phyloP scores from a whole-genome alignment of 35 echinoderm and acorn worm genomes.

The Ptychodera flava region DNA sequence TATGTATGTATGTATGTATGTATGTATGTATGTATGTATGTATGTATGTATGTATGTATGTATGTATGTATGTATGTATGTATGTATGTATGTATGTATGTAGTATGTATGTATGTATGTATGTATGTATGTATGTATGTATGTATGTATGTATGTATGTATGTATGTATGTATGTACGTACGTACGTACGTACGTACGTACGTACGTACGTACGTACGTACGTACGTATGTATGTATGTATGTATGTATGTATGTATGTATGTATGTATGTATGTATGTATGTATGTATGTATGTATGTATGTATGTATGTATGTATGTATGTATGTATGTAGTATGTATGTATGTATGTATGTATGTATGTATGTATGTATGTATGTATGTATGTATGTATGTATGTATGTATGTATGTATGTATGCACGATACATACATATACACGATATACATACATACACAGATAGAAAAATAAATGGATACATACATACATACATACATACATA shows the following conservation, averaged over 20 bases:
- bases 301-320: too few species aligned
- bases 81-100: background rate
- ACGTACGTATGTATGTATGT: background rate
- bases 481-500: too few species aligned
- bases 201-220: background rate
- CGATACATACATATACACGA: too few species aligned
- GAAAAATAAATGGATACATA: too few species aligned
- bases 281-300: slow-evolving; percentile 2
- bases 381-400: too few species aligned
- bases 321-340: too few species aligned
- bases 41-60: slow-evolving; percentile 2
- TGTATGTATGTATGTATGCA: too few species aligned
- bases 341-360: too few species aligned
- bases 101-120: background rate
- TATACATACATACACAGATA: too few species aligned
- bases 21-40: background rate
- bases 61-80: slow-evolving; percentile 2
- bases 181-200: background rate
- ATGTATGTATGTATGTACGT: background rate
- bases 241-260: background rate
- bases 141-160: slow-evolving; percentile 2
- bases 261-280: slow-evolving; percentile 2
- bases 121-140: background rate
- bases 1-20: slow-evolving; percentile 2
- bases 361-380: too few species aligned